phyloP scores from a whole-genome alignment of 1,140 invertebrate species.

The Drosophila mauritiana region DNA sequence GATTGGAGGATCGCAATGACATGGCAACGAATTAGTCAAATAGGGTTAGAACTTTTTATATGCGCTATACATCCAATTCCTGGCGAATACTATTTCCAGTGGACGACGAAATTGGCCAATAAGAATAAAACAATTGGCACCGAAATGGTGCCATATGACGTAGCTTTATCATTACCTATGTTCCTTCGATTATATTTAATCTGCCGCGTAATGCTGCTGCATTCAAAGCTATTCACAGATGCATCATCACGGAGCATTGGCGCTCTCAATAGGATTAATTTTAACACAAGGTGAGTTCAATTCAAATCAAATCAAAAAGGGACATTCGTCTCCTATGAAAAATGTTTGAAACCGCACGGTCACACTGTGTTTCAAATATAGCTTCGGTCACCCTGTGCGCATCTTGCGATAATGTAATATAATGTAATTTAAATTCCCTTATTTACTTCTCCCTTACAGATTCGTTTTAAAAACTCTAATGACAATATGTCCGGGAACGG shows the following conservation, averaged over 20 bases:
- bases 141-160: slow-evolving; percentile 95
- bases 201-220: slow-evolving; percentile 99
- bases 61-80: slow-evolving; percentile 99
- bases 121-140: slow-evolving; percentile 93
- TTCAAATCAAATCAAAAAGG: not conserved
- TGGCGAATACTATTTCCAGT: slow-evolving; percentile 97
- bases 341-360: too few species aligned
- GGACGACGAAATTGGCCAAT: slow-evolving; percentile 98
- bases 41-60: slow-evolving; percentile 95
- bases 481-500: slow-evolving; percentile 99
- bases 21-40: slow-evolving; percentile 96
- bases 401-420: too few species aligned
- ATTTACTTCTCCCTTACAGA: slow-evolving; percentile 79
- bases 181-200: slow-evolving; percentile 99
- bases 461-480: slow-evolving; percentile 99
- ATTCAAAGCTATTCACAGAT: slow-evolving; percentile 99
- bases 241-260: slow-evolving; percentile 97
- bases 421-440: too few species aligned
- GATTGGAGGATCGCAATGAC: slow-evolving; percentile 99
- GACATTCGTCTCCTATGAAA: too few species aligned
- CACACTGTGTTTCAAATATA: too few species aligned
- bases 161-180: slow-evolving; percentile 99
- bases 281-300: slow-evolving; percentile 93
- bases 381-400: too few species aligned
- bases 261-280: slow-evolving; percentile 99